Conservation (phyloP, 2,113 vertebrate genomes). For the Chamaea fasciata region DNA sequence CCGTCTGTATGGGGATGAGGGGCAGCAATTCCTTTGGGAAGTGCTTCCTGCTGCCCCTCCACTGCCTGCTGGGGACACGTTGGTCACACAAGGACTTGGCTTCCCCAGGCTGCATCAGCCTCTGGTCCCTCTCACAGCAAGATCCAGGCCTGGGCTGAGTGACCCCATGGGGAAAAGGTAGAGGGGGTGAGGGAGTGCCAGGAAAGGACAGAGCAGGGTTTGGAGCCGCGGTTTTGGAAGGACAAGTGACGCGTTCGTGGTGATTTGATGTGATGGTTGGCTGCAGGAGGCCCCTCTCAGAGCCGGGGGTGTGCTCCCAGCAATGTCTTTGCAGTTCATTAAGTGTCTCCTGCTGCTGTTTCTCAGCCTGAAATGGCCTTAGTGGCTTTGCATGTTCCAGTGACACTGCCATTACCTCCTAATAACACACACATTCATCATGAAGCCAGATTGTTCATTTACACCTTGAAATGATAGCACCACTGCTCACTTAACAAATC, state of each 20-base stretch:
- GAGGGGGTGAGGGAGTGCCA: background rate
- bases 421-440: background rate
- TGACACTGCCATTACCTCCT: background rate
- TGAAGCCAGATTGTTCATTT: background rate
- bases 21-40: background rate
- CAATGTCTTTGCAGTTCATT: background rate
- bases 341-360: background rate
- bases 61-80: accelerated
- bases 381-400: background rate
- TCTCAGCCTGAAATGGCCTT: background rate
- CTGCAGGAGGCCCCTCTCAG: background rate
- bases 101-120: background rate
- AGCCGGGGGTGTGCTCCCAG: background rate
- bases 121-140: background rate
- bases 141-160: background rate
- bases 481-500: background rate
- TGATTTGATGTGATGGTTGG: background rate
- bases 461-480: background rate
- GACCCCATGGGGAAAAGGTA: accelerated
- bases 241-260: accelerated
- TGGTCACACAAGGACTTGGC: background rate
- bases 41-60: background rate
- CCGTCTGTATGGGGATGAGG: background rate
- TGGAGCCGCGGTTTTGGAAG: accelerated
- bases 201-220: background rate